phyloP scores from a whole-genome alignment of 1,140 invertebrate genomes.

The Ruditapes philippinarum region DNA sequence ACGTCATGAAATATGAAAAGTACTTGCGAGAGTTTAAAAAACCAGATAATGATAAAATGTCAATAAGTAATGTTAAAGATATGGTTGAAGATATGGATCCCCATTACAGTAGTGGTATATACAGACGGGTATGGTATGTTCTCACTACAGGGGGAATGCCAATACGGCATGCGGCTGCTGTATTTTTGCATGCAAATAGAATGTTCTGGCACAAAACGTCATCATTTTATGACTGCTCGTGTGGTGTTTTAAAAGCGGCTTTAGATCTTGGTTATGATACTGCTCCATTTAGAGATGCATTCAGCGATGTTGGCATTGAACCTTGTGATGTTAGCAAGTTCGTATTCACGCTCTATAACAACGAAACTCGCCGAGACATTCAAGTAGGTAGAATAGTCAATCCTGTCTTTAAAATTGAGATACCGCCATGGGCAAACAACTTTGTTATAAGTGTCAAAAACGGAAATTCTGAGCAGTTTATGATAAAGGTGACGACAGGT shows the following conservation, averaged over 20 bases:
- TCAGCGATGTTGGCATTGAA: slow-evolving; percentile 67
- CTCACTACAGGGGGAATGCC: slow-evolving; percentile 45
- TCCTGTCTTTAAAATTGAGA: slow-evolving; percentile 43
- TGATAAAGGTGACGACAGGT: background rate
- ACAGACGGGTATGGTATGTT: slow-evolving; percentile 63
- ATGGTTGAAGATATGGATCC: slow-evolving; percentile 57
- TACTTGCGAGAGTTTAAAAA: slow-evolving; percentile 61
- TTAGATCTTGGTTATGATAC: slow-evolving; percentile 66
- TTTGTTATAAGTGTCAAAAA: slow-evolving; percentile 6
- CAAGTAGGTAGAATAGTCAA: slow-evolving; percentile 1
- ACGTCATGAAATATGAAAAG: slow-evolving; percentile 47
- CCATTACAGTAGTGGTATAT: slow-evolving; percentile 73
- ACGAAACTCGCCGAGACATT: background rate
- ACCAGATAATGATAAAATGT: slow-evolving; percentile 64
- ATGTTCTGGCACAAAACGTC: slow-evolving; percentile 74
- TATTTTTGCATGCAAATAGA: slow-evolving; percentile 73
- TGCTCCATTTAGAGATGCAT: slow-evolving; percentile 44
- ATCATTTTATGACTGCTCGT: slow-evolving; percentile 64
- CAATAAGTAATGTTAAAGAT: slow-evolving; percentile 68
- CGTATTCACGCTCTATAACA: slow-evolving; percentile 24
- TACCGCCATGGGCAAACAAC: slow-evolving; percentile 45
- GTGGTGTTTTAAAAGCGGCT: slow-evolving; percentile 73
- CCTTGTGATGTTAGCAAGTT: slow-evolving; percentile 62
- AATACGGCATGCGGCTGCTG: slow-evolving; percentile 61
- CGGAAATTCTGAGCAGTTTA: background rate